phyloP scores from a whole-genome alignment of 2,888 invertebrate genomes.

The Balanococcus diminutus region DNA sequence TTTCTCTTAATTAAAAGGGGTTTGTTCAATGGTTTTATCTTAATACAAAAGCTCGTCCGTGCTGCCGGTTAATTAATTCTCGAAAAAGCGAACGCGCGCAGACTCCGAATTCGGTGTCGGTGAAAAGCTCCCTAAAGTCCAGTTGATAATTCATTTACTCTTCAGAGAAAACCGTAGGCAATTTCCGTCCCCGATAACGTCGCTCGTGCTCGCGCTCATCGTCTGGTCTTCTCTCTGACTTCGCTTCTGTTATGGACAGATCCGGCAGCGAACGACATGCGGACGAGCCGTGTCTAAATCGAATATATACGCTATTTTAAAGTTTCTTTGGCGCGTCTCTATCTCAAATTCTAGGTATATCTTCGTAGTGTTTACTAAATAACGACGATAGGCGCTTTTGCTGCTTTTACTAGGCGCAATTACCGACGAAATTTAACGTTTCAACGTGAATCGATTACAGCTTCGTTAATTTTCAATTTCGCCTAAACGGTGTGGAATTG shows the following conservation, averaged over 20 bases:
- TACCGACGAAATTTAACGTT: slow-evolving; percentile 37
- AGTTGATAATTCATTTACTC: slow-evolving; percentile 43
- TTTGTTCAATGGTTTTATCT: slow-evolving; percentile 41
- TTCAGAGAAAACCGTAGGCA: slow-evolving; percentile 4
- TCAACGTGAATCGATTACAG: slow-evolving; percentile 19
- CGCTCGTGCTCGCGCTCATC: neutral
- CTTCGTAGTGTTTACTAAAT: slow-evolving; percentile 22
- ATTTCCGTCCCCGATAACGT: neutral
- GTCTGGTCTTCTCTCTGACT: neutral
- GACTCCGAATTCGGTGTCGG: neutral
- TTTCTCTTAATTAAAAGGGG: slow-evolving; percentile 43
- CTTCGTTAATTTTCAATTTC: slow-evolving; percentile 44
- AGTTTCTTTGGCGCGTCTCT: neutral
- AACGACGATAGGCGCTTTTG: neutral
- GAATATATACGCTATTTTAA: slow-evolving; percentile 10
- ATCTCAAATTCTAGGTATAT: neutral
- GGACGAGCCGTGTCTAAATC: neutral
- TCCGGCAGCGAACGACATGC: neutral
- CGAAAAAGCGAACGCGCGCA: slow-evolving; percentile 29
- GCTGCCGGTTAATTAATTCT: slow-evolving; percentile 41
- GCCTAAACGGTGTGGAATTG: slow-evolving; percentile 15
- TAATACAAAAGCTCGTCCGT: slow-evolving; percentile 35
- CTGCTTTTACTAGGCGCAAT: slow-evolving; percentile 21
- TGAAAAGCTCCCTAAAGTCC: slow-evolving; percentile 39
- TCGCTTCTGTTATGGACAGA: neutral